Evolutionary conservation across 2,113 vertebrate genomes (phyloP), one percentile per base, ranked within the genome.

Genomic region (Alexandromys fortis): DNA sequence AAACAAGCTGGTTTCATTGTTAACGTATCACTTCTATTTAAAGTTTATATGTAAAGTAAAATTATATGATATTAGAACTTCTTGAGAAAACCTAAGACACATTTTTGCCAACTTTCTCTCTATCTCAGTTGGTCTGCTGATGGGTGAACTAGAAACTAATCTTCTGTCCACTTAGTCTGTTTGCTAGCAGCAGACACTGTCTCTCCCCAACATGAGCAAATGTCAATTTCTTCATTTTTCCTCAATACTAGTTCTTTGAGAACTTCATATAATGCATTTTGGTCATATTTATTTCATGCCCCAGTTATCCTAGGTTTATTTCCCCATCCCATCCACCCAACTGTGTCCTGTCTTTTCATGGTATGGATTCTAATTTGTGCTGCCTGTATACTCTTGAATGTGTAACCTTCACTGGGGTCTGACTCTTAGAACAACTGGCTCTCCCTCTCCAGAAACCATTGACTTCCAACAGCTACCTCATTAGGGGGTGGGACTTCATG

Each of bases 21-120:
- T 90, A 95, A 93, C 26, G 12, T 67, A 68, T n/a, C 24, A 35
- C 75, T 91, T 92, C 83, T 93, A 89, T 82, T 93, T 92, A 86
- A 94, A 77, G 22, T n/a, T n/a, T n/a, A n/a, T n/a, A n/a, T n/a
- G n/a, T n/a, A 95, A 8, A 92, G 75, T 58, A 85, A 79, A 90
- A 63, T 79, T 70, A 76, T 35, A 47, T 33, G 42, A 87, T 30
- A 49, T 75, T 94, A 85, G 38, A 88, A 87, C n/a, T 85, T 19
- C 55, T 65, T 67, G 76, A 95, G 91, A 90, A 94, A 95, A 88
- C 47, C 17, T 35, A 88, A 19, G 76, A 61, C 8, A n/a, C 52
- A n/a, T 68, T 63, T 85, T 75, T 93, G 12, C 73, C 77, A 94
- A 72, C 4, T 68, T 63, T 19, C 13, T 76, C 33, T 86, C 89